Percentiles rank a stretch among this genome's conserved stretches.
Evolutionary conservation across 2,797 vertebrate species (phyloP).

Genomic region (Galago senegalensis): DNA sequence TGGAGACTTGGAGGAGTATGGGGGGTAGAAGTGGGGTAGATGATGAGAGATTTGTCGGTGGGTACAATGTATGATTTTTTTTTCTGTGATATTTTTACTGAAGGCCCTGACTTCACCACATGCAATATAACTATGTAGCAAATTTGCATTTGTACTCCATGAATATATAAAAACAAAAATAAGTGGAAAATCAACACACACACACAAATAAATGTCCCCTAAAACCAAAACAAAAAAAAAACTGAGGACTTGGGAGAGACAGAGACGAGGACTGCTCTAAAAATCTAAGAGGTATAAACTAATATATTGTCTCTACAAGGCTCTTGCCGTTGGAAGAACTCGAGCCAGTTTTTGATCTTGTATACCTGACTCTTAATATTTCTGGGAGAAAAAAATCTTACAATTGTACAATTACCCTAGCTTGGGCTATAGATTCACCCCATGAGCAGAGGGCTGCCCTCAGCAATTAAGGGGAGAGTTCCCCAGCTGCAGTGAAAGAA

Average conservation of each 20-base stretch:
- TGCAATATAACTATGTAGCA: too few species aligned
- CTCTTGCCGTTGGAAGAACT: constrained; percentile 9
- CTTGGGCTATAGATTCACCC: not conserved
- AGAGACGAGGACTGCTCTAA: not conserved
- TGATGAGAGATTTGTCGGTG: too few species aligned
- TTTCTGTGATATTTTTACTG: too few species aligned
- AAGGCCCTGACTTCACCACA: too few species aligned
- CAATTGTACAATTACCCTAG: not conserved
- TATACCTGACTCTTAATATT: not conserved
- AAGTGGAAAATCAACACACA: not conserved
- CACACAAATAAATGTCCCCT: too few species aligned
- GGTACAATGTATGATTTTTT: too few species aligned
- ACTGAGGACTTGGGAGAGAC: not conserved
- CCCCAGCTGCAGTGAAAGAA: not conserved
- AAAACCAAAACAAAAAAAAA: too few species aligned
- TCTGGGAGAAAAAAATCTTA: not conserved
- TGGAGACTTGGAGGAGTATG: too few species aligned
- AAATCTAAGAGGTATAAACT: not conserved
- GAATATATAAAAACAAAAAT: not conserved
- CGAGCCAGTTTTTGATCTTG: not conserved
- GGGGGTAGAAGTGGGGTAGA: too few species aligned
- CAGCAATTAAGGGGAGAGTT: not conserved
- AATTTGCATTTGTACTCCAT: too few species aligned
- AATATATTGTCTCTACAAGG: not conserved
- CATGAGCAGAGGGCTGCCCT: not conserved